Conservation (phyloP, 2,888 invertebrate species). For the Agrypnus murinus region DNA sequence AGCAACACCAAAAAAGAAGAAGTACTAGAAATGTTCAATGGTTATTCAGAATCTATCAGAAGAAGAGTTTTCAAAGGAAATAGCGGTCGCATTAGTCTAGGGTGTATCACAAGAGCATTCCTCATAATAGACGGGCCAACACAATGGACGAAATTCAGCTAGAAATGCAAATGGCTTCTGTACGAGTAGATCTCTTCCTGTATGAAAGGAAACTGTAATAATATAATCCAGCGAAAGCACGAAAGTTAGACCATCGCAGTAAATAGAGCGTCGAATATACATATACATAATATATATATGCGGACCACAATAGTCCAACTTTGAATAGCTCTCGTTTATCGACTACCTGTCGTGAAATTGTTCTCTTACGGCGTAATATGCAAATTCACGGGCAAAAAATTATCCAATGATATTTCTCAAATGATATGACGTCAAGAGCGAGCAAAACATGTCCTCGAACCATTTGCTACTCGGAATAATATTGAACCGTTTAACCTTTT, state of each 20-base stretch:
- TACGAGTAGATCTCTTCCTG: constrained; percentile 52
- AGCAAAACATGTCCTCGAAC: constrained; percentile 34
- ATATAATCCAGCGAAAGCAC: constrained; percentile 57
- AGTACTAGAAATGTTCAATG: constrained; percentile 8
- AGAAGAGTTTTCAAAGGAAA: constrained; percentile 19
- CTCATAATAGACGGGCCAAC: constrained; percentile 57
- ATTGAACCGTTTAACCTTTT: constrained; percentile 43
- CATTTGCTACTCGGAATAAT: constrained; percentile 41
- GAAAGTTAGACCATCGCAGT: constrained; percentile 56
- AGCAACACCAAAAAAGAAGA: not conserved
- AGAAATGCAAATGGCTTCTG: constrained; percentile 60
- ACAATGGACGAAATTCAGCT: constrained; percentile 55
- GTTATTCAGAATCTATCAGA: constrained; percentile 4
- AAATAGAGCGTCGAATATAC: constrained; percentile 46
- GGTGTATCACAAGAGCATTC: constrained; percentile 33
- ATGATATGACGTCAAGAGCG: constrained; percentile 33
- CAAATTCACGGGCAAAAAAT: constrained; percentile 27
- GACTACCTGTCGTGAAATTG: constrained; percentile 56
- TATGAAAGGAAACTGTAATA: constrained; percentile 60
- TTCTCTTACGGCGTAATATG: constrained; percentile 35
- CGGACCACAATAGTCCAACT: constrained; percentile 40
- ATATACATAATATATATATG: not conserved
- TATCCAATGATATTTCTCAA: constrained; percentile 22
- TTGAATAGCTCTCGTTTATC: constrained; percentile 50
- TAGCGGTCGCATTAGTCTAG: constrained; percentile 27